These are phyloP conservation scores for Protula sp. DNA, from an alignment of 2,888 invertebrate genomes.

Conservation along the genomic window DNA sequence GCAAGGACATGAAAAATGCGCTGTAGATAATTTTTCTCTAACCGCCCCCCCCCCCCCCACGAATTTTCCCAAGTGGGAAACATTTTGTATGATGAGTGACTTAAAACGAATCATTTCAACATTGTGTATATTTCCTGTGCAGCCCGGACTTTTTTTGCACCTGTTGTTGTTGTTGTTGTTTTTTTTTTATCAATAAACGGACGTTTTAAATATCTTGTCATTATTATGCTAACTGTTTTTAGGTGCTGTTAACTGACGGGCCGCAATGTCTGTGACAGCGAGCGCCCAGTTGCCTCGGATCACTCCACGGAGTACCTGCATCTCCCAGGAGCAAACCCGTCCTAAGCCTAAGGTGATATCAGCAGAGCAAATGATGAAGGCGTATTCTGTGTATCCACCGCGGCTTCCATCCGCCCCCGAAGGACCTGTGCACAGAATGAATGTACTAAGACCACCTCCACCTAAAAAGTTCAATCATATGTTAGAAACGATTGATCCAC, in stretches of 20 bases:
- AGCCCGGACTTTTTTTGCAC: no score
- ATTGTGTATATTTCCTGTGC: no score
- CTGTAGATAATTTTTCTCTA: no score
- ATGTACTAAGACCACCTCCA: slow-evolving; percentile 42
- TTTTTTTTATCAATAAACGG: neutral
- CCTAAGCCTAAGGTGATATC: neutral
- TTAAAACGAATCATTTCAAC: neutral
- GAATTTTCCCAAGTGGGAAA: no score
- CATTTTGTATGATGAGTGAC: neutral
- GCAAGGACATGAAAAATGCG: no score
- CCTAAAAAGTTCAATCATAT: slow-evolving; percentile 37
- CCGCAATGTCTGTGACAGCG: no score
- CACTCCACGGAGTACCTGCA: neutral
- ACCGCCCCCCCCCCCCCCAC: no score
- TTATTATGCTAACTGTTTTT: no score
- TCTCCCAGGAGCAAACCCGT: neutral
- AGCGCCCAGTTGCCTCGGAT: neutral
- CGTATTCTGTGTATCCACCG: slow-evolving; percentile 19
- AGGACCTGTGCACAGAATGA: slow-evolving; percentile 28
- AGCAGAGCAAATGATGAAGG: neutral
- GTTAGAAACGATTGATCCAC: slow-evolving; percentile 46
- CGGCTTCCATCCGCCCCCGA: slow-evolving; percentile 17
- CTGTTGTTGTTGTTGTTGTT: neutral
- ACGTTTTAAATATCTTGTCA: neutral
- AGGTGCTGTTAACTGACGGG: no score